These are phyloP conservation scores for Euura saliciscinereae DNA, from an alignment of 1,140 invertebrate species.

Conservation along the genomic window DNA sequence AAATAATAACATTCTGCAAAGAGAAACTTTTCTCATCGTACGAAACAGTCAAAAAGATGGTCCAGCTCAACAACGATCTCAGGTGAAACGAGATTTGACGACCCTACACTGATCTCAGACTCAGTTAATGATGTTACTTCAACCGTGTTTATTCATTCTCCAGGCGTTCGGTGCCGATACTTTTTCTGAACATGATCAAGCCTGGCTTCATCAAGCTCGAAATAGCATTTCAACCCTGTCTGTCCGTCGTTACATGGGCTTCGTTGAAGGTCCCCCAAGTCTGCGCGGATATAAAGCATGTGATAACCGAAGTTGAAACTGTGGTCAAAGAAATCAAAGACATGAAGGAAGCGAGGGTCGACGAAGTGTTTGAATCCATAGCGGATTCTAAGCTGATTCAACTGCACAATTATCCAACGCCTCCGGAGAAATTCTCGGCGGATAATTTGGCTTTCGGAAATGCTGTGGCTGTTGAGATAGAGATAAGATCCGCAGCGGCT, in stretches of 20 bases:
- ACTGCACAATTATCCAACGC: conserved; percentile 69
- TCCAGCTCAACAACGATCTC: conserved; percentile 64
- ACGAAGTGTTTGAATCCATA: conserved; percentile 73
- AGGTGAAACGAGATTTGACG: conserved; percentile 40
- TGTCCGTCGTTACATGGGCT: conserved; percentile 81
- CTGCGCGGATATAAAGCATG: conserved; percentile 63
- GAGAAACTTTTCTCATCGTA: conserved; percentile 67
- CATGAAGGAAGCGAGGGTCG: conserved; percentile 77
- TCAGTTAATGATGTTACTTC: conserved; percentile 10
- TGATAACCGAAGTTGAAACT: conserved; percentile 70
- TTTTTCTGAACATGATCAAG: conserved; percentile 73
- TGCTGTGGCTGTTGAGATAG: conserved; percentile 51
- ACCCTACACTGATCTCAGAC: neutral
- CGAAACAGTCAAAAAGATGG: conserved; percentile 64
- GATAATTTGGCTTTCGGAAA: conserved; percentile 63
- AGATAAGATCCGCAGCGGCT: conserved; percentile 65
- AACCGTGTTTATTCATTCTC: conserved; percentile 23
- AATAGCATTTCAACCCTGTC: conserved; percentile 74
- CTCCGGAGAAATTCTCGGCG: conserved; percentile 69
- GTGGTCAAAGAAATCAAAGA: conserved; percentile 76
- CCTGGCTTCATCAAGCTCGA: conserved; percentile 73
- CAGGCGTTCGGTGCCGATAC: conserved; percentile 61
- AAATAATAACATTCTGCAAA: conserved; percentile 70
- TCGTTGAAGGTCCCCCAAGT: conserved; percentile 74
- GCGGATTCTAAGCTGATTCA: conserved; percentile 68